Evolutionary conservation across 2,888 invertebrate genomes (phyloP).

Genomic region (Melinaea menophilus): DNA sequence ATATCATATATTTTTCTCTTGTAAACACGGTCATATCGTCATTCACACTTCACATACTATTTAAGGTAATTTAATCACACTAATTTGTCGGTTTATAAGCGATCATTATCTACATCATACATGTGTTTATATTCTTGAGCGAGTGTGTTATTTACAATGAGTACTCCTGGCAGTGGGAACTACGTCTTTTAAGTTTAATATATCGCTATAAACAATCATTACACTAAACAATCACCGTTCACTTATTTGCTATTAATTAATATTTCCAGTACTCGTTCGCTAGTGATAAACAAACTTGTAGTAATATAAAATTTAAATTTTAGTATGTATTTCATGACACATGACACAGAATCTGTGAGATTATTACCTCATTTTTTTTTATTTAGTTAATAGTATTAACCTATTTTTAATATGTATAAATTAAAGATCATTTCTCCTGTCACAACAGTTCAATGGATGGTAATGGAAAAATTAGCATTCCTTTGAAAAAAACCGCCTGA

Average conservation of each 20-base stretch:
- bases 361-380: no score
- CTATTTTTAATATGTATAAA: no score
- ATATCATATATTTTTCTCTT: conserved; percentile 17
- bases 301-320: not conserved
- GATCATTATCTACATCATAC: no score
- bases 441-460: not conserved
- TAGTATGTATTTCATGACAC: no score
- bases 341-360: not conserved
- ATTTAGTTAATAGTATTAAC: no score
- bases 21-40: conserved; percentile 15
- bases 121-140: no score
- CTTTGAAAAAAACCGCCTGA: not conserved
- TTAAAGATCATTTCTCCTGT: not conserved
- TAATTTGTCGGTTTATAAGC: no score
- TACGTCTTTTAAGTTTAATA: no score
- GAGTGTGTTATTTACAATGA: no score
- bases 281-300: not conserved
- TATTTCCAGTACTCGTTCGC: not conserved
- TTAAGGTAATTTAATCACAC: not conserved
- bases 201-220: no score
- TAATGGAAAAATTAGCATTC: conserved; percentile 2
- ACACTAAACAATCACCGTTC: no score
- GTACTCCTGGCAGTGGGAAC: no score
- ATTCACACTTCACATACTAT: conserved; percentile 8
- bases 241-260: not conserved